Percentiles rank a stretch among this genome's conserved stretches.
phyloP scores from a whole-genome alignment of 1,140 invertebrate genomes.

The Caenorhabditis remanei region DNA sequence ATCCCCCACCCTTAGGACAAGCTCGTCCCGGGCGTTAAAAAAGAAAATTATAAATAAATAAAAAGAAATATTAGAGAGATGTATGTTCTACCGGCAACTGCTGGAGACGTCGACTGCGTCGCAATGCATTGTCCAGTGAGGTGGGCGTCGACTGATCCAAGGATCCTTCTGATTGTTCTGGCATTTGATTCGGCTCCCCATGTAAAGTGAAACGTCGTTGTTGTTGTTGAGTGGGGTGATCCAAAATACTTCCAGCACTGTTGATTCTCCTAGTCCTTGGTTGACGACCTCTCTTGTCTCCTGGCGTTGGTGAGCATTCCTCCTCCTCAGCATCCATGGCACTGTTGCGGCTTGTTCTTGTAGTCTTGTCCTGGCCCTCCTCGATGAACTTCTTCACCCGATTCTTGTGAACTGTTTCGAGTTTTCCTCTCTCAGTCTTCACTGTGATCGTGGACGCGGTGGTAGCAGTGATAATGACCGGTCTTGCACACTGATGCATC shows the following conservation, averaged over 20 bases:
- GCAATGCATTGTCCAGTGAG: background rate
- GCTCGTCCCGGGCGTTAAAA: background rate
- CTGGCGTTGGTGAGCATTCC: too few species aligned
- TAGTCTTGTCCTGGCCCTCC: background rate
- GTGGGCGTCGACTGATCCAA: background rate
- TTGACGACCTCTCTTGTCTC: too few species aligned
- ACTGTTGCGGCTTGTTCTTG: background rate
- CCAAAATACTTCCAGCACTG: too few species aligned
- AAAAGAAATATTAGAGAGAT: background rate
- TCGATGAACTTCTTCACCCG: background rate
- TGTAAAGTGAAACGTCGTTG: too few species aligned
- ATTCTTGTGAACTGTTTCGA: conserved; percentile 10
- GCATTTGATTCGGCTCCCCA: background rate
- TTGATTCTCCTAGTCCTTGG: too few species aligned
- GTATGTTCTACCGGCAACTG: background rate
- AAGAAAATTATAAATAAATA: background rate
- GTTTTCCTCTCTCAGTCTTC: background rate
- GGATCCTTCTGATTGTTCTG: too few species aligned
- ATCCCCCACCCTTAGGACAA: background rate
- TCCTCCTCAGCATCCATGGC: too few species aligned
- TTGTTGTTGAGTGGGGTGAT: too few species aligned
- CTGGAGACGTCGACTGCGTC: background rate
- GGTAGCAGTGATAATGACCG: background rate
- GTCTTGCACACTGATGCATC: background rate
- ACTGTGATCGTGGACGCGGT: background rate